Evolutionary conservation across 2,888 invertebrate genomes (phyloP).

Genomic region (Saturnia japonica): DNA sequence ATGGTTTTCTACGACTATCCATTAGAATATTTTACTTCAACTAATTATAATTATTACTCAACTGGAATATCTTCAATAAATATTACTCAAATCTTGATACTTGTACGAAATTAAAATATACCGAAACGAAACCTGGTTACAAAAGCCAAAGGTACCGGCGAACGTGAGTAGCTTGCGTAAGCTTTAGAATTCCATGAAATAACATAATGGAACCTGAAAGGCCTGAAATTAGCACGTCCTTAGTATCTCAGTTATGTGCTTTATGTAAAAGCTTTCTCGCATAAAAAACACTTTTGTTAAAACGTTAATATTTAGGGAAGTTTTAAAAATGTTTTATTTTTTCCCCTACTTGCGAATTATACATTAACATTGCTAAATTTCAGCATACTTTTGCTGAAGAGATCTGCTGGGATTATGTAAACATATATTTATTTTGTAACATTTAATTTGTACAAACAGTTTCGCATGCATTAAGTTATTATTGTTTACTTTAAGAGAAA

Average conservation of each 20-base stretch:
- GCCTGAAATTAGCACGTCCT: constrained; percentile 16
- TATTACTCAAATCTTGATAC: neutral
- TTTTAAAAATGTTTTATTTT: neutral
- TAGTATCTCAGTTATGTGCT: constrained; percentile 7
- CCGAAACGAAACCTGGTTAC: neutral
- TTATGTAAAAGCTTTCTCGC: constrained; percentile 13
- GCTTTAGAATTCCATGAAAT: constrained; percentile 21
- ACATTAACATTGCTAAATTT: neutral
- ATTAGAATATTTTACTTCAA: too few relatives aligned
- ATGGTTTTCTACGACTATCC: too few relatives aligned
- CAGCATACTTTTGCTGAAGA: neutral
- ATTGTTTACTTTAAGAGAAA: too few relatives aligned
- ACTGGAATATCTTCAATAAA: neutral
- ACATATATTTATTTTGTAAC: too few relatives aligned
- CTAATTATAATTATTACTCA: too few relatives aligned
- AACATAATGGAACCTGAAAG: constrained; percentile 22
- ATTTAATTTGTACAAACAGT: too few relatives aligned
- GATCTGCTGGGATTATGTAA: neutral
- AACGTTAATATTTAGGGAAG: neutral
- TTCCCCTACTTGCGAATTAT: neutral
- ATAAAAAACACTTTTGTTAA: constrained; percentile 9
- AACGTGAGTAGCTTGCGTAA: constrained; percentile 36
- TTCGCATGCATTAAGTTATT: too few relatives aligned
- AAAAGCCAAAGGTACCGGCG: constrained; percentile 30
- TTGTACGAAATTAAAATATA: constrained; percentile 15